These are phyloP conservation scores for Metopia argyrocephala DNA, from an alignment of 2,888 invertebrate genomes.

Conservation along the genomic window DNA sequence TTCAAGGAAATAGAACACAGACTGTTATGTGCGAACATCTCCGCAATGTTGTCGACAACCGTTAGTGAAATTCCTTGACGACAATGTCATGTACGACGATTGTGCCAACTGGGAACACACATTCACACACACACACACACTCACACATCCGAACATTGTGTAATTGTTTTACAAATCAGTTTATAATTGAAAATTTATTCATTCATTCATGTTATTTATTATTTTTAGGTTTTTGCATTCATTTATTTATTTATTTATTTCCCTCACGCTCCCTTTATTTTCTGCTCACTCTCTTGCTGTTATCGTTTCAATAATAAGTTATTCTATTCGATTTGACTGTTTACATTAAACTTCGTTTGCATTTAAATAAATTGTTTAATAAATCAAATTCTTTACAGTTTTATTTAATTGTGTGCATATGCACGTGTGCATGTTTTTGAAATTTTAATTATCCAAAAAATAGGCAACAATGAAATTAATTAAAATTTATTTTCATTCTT, in stretches of 20 bases:
- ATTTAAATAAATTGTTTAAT: background rate
- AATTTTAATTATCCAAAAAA: slow-evolving; percentile 26
- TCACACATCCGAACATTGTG: no score
- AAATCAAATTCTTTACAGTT: slow-evolving; percentile 9
- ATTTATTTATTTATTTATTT: slow-evolving; percentile 3
- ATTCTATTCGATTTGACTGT: background rate
- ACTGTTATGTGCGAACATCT: no score
- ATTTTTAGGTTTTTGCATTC: background rate
- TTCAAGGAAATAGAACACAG: no score
- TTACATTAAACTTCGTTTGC: background rate
- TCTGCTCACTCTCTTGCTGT: background rate
- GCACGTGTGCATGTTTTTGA: background rate
- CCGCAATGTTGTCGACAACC: no score
- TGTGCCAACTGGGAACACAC: no score
- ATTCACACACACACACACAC: no score
- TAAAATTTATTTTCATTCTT: background rate
- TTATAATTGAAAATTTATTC: slow-evolving; percentile 48
- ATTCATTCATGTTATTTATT: slow-evolving; percentile 25
- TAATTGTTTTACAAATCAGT: slow-evolving; percentile 41
- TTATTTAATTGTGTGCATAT: background rate
- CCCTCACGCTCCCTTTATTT: background rate
- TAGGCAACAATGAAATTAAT: background rate
- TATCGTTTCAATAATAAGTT: background rate
- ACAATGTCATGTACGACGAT: no score
- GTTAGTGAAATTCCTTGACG: no score